Base-by-base conservation (phyloP, 2,797 vertebrate species). In the Acanthis flammea region DNA sequence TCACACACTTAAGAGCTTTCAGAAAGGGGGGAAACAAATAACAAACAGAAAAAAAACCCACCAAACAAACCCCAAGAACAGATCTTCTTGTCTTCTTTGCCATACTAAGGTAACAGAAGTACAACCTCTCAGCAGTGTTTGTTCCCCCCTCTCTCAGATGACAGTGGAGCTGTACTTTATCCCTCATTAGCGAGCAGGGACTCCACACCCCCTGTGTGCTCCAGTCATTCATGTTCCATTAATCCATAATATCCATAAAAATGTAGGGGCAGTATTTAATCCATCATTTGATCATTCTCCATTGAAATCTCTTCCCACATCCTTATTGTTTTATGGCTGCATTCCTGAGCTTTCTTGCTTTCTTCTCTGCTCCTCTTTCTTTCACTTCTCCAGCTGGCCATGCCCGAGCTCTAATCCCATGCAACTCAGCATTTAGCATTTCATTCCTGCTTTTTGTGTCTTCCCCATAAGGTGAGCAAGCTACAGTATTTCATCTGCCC, bases 311-410 rank as follows among this genome's bases (percentile, higher is more conserved):
- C 67, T 90, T 33, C 39, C 57, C 3, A 5, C 14, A 68, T 53
- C 35, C 31, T 65, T 78, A 63, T 31, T 87, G 51, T 28, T 19
- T 8, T 22, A 24, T 54, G 68, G 45, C 50, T 54, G 22, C 4
- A 1, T 93, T 95, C 54, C 70, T 93, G 54, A 83, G 30, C 14
- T 84, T 92, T 60, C 61, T 76, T n/a, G n/a, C 23, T 73, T 62
- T 57, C 41, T 88, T 66, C 30, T 66, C 33, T 14, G 4, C 4
- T 78, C 10, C 16, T n/a, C 17, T 70, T 86, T 51, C 35, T 19
- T 73, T 66, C 3, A 2, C 4, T 72, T 53, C 24, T 79, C 42
- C 84, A 73, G 28, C 14, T 88, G 72, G 25, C 37, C 25, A 30
- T 16, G 37, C 14, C 58, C 23, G 60, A 84, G 19, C 41, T 76